These are phyloP conservation scores for Erpornis zantholeuca DNA, from an alignment of 2,113 vertebrate genomes.

Conservation along the genomic window DNA sequence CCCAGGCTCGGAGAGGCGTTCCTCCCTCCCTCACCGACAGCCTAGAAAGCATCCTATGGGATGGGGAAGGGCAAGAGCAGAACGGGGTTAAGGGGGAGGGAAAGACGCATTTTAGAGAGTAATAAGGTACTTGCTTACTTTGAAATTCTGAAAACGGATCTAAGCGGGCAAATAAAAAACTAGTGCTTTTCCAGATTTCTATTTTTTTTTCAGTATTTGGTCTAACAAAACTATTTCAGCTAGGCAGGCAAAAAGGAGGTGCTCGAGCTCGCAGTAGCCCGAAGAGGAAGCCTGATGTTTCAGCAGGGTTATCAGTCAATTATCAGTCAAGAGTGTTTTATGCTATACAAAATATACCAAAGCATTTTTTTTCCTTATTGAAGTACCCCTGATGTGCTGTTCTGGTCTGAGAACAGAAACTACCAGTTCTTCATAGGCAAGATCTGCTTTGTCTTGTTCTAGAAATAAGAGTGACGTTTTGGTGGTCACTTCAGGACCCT, in stretches of 20 bases:
- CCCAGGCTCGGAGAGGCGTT: rapidly evolving
- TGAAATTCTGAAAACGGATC: neutral
- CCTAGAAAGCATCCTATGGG: rapidly evolving
- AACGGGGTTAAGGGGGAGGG: neutral
- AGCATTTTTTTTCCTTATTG: neutral
- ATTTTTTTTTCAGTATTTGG: neutral
- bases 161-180: neutral
- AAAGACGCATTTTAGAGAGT: neutral
- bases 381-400: neutral
- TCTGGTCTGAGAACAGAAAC: neutral
- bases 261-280: neutral
- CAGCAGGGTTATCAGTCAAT: neutral
- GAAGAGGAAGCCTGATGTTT: neutral
- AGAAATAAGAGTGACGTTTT: neutral
- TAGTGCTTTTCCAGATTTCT: neutral
- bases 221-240: neutral
- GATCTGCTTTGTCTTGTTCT: neutral
- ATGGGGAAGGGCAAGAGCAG: neutral
- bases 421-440: neutral
- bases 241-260: neutral
- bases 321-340: neutral
- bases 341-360: neutral
- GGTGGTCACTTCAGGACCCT: neutral
- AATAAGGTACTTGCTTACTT: neutral
- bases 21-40: neutral